Evolutionary conservation across 2,888 invertebrate genomes (phyloP).

Genomic region (Dioctria rufipes): DNA sequence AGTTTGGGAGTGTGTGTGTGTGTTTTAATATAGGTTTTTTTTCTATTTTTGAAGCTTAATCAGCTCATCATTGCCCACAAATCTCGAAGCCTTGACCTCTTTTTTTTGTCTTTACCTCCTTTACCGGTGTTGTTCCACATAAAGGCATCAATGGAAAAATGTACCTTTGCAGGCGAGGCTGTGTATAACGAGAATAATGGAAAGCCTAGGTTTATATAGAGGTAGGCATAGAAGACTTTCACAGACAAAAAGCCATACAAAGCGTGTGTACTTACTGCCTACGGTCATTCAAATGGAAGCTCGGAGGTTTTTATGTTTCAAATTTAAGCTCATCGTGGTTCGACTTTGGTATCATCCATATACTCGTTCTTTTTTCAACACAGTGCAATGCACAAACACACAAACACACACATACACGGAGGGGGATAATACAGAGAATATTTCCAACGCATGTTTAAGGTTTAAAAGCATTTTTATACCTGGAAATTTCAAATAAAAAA

Average conservation of each 20-base stretch:
- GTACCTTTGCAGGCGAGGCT: not conserved
- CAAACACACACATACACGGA: not conserved
- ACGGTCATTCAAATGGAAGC: not conserved
- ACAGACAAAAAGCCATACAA: not conserved
- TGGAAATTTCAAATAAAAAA: not conserved
- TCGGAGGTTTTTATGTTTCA: not conserved
- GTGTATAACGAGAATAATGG: conserved; percentile 2
- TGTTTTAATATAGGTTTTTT: conserved; percentile 28
- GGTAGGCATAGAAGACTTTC: not conserved
- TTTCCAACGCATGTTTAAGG: conserved; percentile 37
- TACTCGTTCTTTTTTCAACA: no score
- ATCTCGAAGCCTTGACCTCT: conserved; percentile 32
- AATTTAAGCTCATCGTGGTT: conserved; percentile 17
- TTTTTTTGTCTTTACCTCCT: conserved; percentile 6
- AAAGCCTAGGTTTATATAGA: not conserved
- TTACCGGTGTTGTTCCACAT: conserved; percentile 2
- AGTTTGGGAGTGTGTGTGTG: not conserved
- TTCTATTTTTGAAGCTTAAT: conserved; percentile 29
- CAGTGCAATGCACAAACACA: no score
- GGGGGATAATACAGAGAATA: not conserved
- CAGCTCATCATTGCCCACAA: conserved; percentile 19
- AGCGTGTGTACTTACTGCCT: no score
- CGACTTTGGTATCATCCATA: not conserved
- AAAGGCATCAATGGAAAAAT: conserved; percentile 27
- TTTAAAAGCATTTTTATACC: conserved; percentile 19